Evolutionary conservation across 92 coral and sea anemone species (phyloP).

Genomic region (Paramuricea clavata): DNA sequence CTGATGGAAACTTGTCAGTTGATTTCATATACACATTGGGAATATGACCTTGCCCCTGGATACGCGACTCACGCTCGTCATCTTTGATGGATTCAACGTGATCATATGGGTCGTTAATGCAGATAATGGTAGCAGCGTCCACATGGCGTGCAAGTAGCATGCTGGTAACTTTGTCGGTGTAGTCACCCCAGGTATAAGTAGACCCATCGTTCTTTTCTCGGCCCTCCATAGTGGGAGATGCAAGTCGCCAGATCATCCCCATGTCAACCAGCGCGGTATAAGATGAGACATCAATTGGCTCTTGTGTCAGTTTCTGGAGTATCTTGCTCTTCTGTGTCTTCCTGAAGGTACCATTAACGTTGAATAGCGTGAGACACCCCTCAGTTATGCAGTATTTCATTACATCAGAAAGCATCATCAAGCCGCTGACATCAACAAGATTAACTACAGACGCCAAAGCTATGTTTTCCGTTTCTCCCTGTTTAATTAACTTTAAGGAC

Average conservation of each 20-base stretch:
- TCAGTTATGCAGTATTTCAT: slow-evolving; percentile 18
- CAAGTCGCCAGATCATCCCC: slow-evolving; percentile 43
- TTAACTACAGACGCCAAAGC: slow-evolving; percentile 11
- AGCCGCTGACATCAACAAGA: slow-evolving; percentile 32
- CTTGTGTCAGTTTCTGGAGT: background rate
- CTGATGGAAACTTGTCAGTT: no score
- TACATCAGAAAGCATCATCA: background rate
- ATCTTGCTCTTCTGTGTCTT: slow-evolving; percentile 35
- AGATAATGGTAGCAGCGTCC: background rate
- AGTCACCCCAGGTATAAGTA: no score
- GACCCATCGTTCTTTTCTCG: slow-evolving; percentile 18
- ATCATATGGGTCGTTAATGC: slow-evolving; percentile 20
- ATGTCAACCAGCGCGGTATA: slow-evolving; percentile 28
- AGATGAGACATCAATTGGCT: background rate
- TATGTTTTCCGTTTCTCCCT: slow-evolving; percentile 8
- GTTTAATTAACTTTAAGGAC: background rate
- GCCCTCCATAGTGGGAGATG: slow-evolving; percentile 13
- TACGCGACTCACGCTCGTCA: no score
- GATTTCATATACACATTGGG: no score
- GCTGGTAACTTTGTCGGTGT: background rate
- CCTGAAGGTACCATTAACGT: slow-evolving; percentile 19
- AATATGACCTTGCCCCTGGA: no score
- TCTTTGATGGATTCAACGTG: slow-evolving; percentile 17
- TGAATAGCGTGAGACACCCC: no score
- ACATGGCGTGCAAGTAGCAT: slow-evolving; percentile 7